These are phyloP conservation scores for Sycon ciliatum DNA, from an alignment of 37 sponge, comb jelly and placozoan species.

Conservation along the genomic window DNA sequence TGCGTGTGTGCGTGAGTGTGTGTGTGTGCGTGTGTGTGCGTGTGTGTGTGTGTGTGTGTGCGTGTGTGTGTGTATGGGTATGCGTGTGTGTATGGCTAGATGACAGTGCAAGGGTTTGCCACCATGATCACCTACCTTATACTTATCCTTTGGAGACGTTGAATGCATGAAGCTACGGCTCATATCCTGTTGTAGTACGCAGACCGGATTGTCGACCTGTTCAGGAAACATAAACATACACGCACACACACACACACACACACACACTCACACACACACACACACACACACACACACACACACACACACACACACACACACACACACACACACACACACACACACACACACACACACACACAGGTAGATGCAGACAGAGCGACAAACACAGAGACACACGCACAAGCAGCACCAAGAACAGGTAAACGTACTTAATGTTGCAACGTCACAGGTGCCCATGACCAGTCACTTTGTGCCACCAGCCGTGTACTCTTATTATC, in stretches of 20 bases:
- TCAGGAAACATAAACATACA: constrained; percentile 10
- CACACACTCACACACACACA: not conserved
- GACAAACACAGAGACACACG: not conserved
- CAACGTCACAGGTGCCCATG: too few relatives aligned
- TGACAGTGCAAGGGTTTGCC: not conserved
- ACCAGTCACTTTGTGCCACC: too few relatives aligned
- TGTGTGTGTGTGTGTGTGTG: constrained; percentile 9
- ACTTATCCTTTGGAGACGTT: constrained; percentile 56
- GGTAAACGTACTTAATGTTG: not conserved
- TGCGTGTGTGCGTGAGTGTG: not conserved
- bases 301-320: not conserved
- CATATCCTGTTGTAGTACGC: constrained; percentile 89
- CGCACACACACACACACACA: not conserved
- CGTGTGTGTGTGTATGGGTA: not conserved
- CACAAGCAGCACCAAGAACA: not conserved
- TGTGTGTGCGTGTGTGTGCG: constrained; percentile 23
- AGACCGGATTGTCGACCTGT: constrained; percentile 92
- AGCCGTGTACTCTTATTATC: too few relatives aligned
- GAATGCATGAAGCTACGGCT: constrained; percentile 82
- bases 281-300: constrained; percentile 18
- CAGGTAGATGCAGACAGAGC: not conserved
- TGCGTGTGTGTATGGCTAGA: not conserved
- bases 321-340: constrained; percentile 10
- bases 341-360: not conserved
- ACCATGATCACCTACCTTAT: constrained; percentile 35